phyloP scores from a whole-genome alignment of 2,888 invertebrate genomes.

The Synergus japonicus region DNA sequence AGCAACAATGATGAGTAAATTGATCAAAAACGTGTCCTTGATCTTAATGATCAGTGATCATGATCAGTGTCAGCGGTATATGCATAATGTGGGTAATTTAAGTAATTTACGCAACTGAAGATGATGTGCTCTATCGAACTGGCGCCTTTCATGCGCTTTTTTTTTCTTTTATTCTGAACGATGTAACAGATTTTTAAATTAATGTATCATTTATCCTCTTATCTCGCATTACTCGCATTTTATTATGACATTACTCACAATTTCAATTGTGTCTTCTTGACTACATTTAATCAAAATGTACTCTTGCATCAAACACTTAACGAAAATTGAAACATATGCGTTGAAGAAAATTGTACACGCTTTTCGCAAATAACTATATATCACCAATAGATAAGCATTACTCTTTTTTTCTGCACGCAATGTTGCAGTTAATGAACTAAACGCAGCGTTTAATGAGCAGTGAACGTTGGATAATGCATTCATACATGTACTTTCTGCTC shows the following conservation, averaged over 20 bases:
- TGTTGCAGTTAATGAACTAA: constrained; percentile 4
- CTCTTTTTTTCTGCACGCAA: not conserved
- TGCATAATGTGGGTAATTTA: constrained; percentile 29
- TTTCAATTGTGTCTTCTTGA: not conserved
- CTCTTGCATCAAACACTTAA: not conserved
- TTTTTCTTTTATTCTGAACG: not conserved
- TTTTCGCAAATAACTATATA: too few relatives aligned
- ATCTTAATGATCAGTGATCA: constrained; percentile 37
- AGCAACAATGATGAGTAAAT: constrained; percentile 14
- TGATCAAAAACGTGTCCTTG: constrained; percentile 29
- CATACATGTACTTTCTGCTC: not conserved
- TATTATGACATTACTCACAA: not conserved
- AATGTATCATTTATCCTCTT: not conserved
- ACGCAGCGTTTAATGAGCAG: not conserved
- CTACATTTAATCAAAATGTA: not conserved
- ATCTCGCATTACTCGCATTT: not conserved
- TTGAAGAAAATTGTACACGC: not conserved
- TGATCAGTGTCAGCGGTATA: constrained; percentile 34
- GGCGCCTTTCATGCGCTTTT: not conserved
- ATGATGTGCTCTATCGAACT: constrained; percentile 26
- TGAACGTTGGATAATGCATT: not conserved
- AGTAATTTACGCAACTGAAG: constrained; percentile 10
- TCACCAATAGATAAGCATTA: not conserved
- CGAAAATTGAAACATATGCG: not conserved
- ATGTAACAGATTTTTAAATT: not conserved